Percentiles rank a stretch among this genome's conserved stretches.
phyloP scores from a whole-genome alignment of 1,140 invertebrate species.

The Ridgeia piscesae region DNA sequence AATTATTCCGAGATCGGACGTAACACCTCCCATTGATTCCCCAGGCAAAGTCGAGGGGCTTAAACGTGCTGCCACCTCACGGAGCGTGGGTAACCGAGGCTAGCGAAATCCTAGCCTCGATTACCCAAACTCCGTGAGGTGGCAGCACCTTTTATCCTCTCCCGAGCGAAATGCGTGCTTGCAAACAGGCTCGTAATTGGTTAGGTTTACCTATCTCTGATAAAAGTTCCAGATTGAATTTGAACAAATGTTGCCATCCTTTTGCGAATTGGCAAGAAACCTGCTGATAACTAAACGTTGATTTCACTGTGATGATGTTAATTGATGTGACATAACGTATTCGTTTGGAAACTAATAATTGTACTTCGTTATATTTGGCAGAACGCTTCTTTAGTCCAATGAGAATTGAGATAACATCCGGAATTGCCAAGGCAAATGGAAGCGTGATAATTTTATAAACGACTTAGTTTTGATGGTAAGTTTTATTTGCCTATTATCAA shows the following conservation, averaged over 20 bases:
- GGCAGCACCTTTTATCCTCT: no score
- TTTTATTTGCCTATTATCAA: not conserved
- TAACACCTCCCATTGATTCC: no score
- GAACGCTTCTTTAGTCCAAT: not conserved
- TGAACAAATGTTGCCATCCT: not conserved
- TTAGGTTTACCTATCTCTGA: not conserved
- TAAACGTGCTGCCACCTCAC: no score
- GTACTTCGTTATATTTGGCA: not conserved
- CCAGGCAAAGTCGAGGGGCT: no score
- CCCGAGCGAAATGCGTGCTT: not conserved
- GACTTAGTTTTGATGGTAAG: not conserved
- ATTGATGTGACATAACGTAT: not conserved
- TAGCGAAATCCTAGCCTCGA: no score
- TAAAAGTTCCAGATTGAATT: not conserved
- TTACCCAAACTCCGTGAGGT: no score
- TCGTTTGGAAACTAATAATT: not conserved
- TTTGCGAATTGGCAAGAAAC: not conserved
- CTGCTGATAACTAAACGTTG: not conserved
- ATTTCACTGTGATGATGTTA: not conserved
- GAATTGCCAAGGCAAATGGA: not conserved
- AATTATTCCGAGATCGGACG: no score
- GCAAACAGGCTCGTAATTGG: not conserved
- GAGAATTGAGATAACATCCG: not conserved
- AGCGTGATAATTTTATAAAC: not conserved
- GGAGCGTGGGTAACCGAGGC: no score